Evolutionary conservation across 2,797 vertebrate species (phyloP).

Genomic region (Chelmon rostratus): DNA sequence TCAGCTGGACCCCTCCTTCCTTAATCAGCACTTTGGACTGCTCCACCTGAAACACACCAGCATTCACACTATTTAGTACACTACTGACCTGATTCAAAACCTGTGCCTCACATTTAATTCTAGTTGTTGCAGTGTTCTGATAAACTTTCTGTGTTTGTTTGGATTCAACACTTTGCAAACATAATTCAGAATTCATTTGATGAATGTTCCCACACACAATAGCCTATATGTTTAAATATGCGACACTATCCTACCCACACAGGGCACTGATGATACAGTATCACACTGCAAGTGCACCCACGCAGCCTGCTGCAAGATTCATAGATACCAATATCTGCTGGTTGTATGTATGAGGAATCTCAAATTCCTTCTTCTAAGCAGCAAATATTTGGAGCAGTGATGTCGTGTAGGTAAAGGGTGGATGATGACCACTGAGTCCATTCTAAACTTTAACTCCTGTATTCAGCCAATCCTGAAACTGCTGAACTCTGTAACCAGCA

Average conservation of each 20-base stretch:
- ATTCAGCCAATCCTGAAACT: background rate
- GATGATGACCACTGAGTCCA: background rate
- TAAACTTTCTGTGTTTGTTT: background rate
- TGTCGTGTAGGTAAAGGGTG: background rate
- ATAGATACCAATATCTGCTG: constrained; percentile 4
- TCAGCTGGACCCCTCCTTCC: constrained; percentile 88
- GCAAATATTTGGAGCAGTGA: background rate
- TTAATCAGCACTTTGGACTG: constrained; percentile 89
- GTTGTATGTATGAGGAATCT: background rate
- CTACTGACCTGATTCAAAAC: background rate
- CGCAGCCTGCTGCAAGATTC: constrained; percentile 32
- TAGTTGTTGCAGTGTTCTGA: background rate
- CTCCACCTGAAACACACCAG: constrained; percentile 82
- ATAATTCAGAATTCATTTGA: background rate
- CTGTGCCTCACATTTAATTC: background rate
- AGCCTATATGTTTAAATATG: constrained; percentile 10
- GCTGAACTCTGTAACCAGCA: background rate
- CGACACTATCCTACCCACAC: constrained; percentile 43
- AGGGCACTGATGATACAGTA: constrained; percentile 22
- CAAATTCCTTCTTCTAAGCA: background rate
- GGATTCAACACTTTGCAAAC: constrained; percentile 1
- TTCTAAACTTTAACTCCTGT: background rate
- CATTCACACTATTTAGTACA: background rate
- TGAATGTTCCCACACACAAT: constrained; percentile 13
- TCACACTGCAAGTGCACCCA: constrained; percentile 37